These are phyloP conservation scores for Myiagra hebetior DNA, from an alignment of 2,113 vertebrate genomes.

Conservation along the genomic window DNA sequence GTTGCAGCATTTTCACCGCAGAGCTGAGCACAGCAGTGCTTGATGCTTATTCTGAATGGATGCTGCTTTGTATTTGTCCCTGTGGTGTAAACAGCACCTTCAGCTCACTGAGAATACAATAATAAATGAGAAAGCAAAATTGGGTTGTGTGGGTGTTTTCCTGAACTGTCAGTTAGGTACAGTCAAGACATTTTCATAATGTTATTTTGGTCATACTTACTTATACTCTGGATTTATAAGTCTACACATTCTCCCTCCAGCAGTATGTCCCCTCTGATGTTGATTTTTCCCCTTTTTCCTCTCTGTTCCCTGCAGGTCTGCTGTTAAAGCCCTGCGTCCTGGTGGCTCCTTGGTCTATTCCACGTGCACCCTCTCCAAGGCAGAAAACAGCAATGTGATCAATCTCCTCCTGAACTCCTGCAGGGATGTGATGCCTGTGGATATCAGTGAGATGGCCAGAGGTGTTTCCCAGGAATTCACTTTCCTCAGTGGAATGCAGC, in stretches of 20 bases:
- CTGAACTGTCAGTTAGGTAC: background rate
- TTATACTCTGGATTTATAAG: background rate
- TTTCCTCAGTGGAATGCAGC: slow-evolving; percentile 67
- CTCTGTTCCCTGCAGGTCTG: slow-evolving; percentile 77
- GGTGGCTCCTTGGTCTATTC: slow-evolving; percentile 91
- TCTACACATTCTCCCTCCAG: background rate
- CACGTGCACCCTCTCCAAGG: slow-evolving; percentile 89
- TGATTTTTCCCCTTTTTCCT: background rate
- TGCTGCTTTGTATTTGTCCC: background rate
- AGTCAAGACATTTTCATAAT: background rate
- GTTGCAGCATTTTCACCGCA: background rate
- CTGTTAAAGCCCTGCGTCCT: slow-evolving; percentile 83
- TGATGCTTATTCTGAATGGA: background rate
- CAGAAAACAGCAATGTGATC: slow-evolving; percentile 87
- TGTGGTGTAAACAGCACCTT: background rate
- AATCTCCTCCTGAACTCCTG: slow-evolving; percentile 74
- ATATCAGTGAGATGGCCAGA: slow-evolving; percentile 75
- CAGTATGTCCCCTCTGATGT: background rate
- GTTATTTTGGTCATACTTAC: background rate
- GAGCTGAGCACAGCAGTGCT: background rate
- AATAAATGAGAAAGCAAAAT: background rate
- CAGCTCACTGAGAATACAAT: background rate
- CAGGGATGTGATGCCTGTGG: slow-evolving; percentile 73
- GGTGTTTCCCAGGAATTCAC: slow-evolving; percentile 78
- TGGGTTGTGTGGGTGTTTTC: background rate